These are phyloP conservation scores for Lydus trimaculatus DNA, from an alignment of 2,888 invertebrate genomes.

Conservation along the genomic window DNA sequence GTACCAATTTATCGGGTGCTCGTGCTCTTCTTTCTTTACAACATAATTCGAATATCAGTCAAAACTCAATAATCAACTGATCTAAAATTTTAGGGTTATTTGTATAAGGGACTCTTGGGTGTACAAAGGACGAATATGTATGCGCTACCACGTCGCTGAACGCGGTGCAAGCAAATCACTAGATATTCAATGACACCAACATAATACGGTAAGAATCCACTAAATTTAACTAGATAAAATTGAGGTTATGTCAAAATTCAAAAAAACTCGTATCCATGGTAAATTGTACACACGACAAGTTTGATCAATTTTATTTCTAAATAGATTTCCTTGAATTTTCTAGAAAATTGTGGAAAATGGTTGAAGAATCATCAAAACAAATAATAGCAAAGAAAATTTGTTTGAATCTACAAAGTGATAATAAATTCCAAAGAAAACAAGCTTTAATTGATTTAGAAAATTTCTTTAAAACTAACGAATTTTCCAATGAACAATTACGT, in stretches of 20 bases:
- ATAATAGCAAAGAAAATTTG: constrained; percentile 48
- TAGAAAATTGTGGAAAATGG: neutral
- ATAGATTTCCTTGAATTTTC: neutral
- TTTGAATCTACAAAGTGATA: constrained; percentile 65
- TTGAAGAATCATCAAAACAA: constrained; percentile 20
- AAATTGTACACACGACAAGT: neutral
- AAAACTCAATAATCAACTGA: too few species aligned
- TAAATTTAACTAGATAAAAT: neutral
- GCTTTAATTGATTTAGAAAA: constrained; percentile 65
- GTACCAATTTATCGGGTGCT: too few species aligned
- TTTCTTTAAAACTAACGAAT: constrained; percentile 61
- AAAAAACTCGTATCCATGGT: neutral
- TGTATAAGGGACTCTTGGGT: too few species aligned
- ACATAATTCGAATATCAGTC: too few species aligned
- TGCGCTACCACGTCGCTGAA: too few species aligned
- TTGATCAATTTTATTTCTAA: neutral
- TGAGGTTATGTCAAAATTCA: neutral
- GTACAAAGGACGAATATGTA: too few species aligned
- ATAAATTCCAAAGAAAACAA: constrained; percentile 66
- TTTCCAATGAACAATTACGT: constrained; percentile 56
- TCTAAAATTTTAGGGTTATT: too few species aligned
- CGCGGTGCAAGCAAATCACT: too few species aligned
- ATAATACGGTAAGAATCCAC: too few species aligned
- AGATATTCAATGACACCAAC: too few species aligned
- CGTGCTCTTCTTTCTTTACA: too few species aligned